Evolutionary conservation across 92 coral and sea anemone genomes (phyloP).

Genomic region (Actinernus sp.): DNA sequence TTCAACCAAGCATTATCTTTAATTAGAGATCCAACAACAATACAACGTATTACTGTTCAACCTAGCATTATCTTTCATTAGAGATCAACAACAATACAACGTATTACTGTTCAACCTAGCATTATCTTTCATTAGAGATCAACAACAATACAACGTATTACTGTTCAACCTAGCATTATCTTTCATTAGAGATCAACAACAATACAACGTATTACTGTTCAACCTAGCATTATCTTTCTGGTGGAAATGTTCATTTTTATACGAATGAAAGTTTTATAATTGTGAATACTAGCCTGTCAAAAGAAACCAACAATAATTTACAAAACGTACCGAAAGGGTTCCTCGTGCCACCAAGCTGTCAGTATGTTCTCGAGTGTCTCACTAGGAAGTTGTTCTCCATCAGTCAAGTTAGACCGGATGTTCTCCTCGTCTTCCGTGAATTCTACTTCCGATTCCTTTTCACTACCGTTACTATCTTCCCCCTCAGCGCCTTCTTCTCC

Average conservation of each 20-base stretch:
- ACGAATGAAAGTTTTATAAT: background rate
- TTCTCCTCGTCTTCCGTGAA: conserved; percentile 94
- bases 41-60: too few relatives aligned
- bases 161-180: too few relatives aligned
- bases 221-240: too few relatives aligned
- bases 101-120: too few relatives aligned
- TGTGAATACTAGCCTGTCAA: background rate
- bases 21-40: too few relatives aligned
- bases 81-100: too few relatives aligned
- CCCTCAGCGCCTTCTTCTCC: conserved; percentile 39
- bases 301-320: background rate
- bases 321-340: conserved; percentile 80
- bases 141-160: too few relatives aligned
- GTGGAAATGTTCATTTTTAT: background rate
- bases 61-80: too few relatives aligned
- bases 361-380: conserved; percentile 88
- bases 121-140: too few relatives aligned
- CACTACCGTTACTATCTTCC: conserved; percentile 34
- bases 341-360: conserved; percentile 97
- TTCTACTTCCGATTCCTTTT: conserved; percentile 74
- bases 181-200: too few relatives aligned
- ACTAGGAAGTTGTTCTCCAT: conserved; percentile 82
- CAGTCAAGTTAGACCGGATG: conserved; percentile 79
- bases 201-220: too few relatives aligned
- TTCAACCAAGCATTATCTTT: too few relatives aligned